Evolutionary conservation across 2,113 vertebrate species (phyloP).

Genomic region (Etheostoma spectabile): DNA sequence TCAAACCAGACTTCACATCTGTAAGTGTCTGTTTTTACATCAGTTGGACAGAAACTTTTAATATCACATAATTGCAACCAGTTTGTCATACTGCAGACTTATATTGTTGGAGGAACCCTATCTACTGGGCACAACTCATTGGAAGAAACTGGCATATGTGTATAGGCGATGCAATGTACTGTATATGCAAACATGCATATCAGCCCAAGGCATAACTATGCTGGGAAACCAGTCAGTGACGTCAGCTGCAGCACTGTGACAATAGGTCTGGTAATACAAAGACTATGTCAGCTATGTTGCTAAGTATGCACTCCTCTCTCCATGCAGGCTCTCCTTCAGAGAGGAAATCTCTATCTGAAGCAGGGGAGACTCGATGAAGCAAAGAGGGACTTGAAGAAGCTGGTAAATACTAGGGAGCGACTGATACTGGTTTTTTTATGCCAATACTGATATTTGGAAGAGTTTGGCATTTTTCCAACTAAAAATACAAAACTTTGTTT

Average conservation of each 20-base stretch:
- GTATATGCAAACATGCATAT: neutral
- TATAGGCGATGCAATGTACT: neutral
- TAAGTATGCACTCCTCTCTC: neutral
- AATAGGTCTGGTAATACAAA: no score
- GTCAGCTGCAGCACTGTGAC: conserved; percentile 21
- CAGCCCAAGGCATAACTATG: neutral
- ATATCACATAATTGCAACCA: neutral
- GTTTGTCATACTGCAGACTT: neutral
- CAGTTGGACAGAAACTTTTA: neutral
- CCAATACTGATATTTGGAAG: no score
- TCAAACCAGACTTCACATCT: conserved; percentile 98
- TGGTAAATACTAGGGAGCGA: conserved; percentile 84
- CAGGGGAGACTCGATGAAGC: conserved; percentile 97
- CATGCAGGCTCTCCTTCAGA: conserved; percentile 93
- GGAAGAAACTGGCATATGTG: neutral
- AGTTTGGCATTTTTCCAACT: no score
- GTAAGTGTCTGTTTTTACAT: conserved; percentile 76
- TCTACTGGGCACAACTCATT: neutral
- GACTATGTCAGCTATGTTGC: conserved; percentile 2
- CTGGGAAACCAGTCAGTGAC: conserved; percentile 26
- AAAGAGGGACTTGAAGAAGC: conserved; percentile 94
- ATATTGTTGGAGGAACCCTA: neutral
- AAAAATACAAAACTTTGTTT: no score
- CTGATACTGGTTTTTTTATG: no score
- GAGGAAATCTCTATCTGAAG: conserved; percentile 94